Conservation (phyloP, 2,888 invertebrate species). For the Drosophila monieri region DNA sequence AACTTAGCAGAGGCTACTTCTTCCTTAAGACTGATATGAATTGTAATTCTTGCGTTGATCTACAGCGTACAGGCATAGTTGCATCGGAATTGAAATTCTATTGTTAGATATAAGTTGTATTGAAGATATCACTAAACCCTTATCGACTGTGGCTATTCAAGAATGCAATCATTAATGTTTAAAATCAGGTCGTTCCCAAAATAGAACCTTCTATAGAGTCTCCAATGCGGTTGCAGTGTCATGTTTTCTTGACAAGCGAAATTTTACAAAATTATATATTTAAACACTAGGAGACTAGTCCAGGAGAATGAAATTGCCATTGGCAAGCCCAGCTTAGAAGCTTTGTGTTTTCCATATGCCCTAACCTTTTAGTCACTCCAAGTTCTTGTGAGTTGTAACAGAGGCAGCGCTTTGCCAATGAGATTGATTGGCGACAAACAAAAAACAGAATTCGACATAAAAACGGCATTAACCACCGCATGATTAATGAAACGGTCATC, state of each 20-base stretch:
- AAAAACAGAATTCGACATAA: constrained; percentile 38
- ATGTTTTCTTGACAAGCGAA: not conserved
- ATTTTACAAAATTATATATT: not conserved
- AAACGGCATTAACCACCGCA: constrained; percentile 71
- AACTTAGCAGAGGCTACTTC: too few species aligned
- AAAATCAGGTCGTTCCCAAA: not conserved
- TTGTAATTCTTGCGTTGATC: too few species aligned
- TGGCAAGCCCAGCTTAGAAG: not conserved
- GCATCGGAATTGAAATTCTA: too few species aligned
- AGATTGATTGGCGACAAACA: constrained; percentile 9
- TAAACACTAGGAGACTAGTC: not conserved
- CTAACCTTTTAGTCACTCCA: not conserved
- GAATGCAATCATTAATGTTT: not conserved
- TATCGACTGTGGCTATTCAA: not conserved
- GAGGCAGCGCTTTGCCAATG: not conserved
- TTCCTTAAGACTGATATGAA: too few species aligned
- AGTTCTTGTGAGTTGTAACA: not conserved
- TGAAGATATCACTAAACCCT: not conserved
- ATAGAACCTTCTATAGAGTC: not conserved
- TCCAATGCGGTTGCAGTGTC: not conserved
- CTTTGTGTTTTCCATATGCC: not conserved
- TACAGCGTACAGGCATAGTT: too few species aligned
- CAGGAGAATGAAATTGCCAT: too few species aligned
- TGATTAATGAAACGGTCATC: constrained; percentile 76
- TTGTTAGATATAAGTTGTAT: not conserved